Percentiles rank a stretch among this genome's conserved stretches.
Conservation (phyloP, 2,797 vertebrate genomes). For the Pelobates cultripes region DNA sequence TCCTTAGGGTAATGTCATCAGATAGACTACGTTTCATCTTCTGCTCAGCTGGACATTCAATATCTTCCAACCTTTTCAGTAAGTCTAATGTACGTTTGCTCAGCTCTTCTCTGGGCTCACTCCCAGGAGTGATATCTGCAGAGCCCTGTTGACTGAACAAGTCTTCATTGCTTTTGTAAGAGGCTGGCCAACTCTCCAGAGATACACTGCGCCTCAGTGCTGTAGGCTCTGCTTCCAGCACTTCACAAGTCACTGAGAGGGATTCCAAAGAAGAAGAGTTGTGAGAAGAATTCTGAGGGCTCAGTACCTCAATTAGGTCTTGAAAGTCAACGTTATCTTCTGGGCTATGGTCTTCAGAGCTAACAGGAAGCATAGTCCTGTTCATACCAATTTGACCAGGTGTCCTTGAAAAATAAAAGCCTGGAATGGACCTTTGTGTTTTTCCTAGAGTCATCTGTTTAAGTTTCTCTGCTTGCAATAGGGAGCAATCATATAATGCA, state of each 20-base stretch:
- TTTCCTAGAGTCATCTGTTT: constrained; percentile 19
- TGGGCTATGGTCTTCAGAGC: constrained; percentile 48
- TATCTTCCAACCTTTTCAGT: constrained; percentile 91
- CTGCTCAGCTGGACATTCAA: constrained; percentile 84
- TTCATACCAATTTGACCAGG: constrained; percentile 24
- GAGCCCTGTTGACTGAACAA: constrained; percentile 80
- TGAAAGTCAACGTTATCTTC: constrained; percentile 41
- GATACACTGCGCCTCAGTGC: constrained; percentile 85
- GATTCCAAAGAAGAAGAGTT: constrained; percentile 85
- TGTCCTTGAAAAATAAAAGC: constrained; percentile 31
- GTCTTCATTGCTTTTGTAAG: constrained; percentile 79
- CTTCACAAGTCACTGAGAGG: constrained; percentile 79
- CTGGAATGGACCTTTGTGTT: constrained; percentile 31
- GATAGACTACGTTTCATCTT: constrained; percentile 93
- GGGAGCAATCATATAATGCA: constrained; percentile 10
- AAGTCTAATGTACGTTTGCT: constrained; percentile 96
- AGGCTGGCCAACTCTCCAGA: constrained; percentile 87
- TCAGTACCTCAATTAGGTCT: constrained; percentile 46
- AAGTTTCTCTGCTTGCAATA: constrained; percentile 25
- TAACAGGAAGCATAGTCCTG: constrained; percentile 43
- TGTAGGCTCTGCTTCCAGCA: constrained; percentile 64
- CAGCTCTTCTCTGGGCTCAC: constrained; percentile 84
- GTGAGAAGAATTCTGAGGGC: constrained; percentile 19
- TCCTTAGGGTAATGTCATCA: constrained; percentile 89
- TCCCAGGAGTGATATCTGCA: constrained; percentile 76